Evolutionary conservation across 2,113 vertebrate species (phyloP).

Genomic region (Corynorhinus townsendii): DNA sequence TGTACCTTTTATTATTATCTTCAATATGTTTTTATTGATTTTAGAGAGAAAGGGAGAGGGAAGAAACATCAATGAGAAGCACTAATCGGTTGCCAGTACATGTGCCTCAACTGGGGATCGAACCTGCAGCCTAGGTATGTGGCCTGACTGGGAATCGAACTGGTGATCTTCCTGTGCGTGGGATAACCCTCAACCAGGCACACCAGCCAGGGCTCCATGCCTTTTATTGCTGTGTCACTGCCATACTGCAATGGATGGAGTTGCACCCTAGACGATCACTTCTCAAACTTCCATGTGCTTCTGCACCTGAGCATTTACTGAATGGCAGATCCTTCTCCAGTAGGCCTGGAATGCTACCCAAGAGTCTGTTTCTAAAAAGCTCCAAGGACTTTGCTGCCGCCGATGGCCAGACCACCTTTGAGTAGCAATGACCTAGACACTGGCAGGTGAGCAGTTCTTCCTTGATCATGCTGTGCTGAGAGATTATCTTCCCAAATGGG

Average conservation of each 20-base stretch:
- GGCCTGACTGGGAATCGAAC: too few species aligned
- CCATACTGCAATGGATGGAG: not conserved
- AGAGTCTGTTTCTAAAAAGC: not conserved
- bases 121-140: too few species aligned
- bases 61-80: too few species aligned
- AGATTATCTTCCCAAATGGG: not conserved
- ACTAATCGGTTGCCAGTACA: too few species aligned
- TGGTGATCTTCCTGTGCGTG: too few species aligned
- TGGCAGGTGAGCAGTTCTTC: not conserved
- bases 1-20: too few species aligned
- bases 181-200: too few species aligned
- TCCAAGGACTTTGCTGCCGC: not conserved
- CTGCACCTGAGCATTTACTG: not conserved
- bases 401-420: not conserved
- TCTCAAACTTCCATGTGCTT: not conserved
- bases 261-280: not conserved
- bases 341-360: not conserved
- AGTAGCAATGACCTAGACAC: not conserved
- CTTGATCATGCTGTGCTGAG: not conserved
- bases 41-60: too few species aligned
- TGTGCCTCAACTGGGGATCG: too few species aligned
- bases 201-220: too few species aligned
- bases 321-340: not conserved
- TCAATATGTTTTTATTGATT: too few species aligned
- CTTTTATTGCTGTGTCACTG: not conserved